These are phyloP conservation scores for Phallusia fumigata DNA, from an alignment of 23 tunicate genomes.

Conservation along the genomic window DNA sequence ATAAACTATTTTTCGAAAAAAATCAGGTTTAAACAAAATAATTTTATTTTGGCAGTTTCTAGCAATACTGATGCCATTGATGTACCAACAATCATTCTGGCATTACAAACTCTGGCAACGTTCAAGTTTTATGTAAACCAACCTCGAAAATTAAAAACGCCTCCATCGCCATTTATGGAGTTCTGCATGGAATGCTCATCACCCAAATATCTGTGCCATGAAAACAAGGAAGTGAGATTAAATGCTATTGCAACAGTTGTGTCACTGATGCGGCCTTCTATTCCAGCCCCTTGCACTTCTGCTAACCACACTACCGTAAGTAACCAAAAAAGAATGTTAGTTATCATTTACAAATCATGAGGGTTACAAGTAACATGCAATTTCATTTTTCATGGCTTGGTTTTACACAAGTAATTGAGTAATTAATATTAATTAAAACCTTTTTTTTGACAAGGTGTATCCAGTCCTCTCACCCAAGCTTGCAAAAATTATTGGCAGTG, in stretches of 20 bases:
- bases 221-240: slow-evolving; percentile 49
- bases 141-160: slow-evolving; percentile 30
- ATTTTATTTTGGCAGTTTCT: not conserved
- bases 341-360: no score
- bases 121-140: slow-evolving; percentile 54
- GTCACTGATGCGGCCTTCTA: slow-evolving; percentile 59
- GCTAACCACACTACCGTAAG: slow-evolving; percentile 53
- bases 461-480: slow-evolving; percentile 62
- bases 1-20: not conserved
- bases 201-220: slow-evolving; percentile 67
- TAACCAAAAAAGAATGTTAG: not conserved
- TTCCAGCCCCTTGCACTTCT: slow-evolving; percentile 69
- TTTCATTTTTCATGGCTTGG: no score
- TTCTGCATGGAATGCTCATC: slow-evolving; percentile 81
- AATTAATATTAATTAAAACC: not conserved
- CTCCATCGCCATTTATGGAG: slow-evolving; percentile 66
- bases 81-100: slow-evolving; percentile 50
- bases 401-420: no score
- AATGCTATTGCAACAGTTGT: slow-evolving; percentile 69
- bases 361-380: no score
- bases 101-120: slow-evolving; percentile 76
- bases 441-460: slow-evolving; percentile 47
- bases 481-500: slow-evolving; percentile 64
- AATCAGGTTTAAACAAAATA: not conserved
- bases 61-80: slow-evolving; percentile 23